Conservation (phyloP, 2,888 invertebrate genomes). For the Alentia gelatinosa region DNA sequence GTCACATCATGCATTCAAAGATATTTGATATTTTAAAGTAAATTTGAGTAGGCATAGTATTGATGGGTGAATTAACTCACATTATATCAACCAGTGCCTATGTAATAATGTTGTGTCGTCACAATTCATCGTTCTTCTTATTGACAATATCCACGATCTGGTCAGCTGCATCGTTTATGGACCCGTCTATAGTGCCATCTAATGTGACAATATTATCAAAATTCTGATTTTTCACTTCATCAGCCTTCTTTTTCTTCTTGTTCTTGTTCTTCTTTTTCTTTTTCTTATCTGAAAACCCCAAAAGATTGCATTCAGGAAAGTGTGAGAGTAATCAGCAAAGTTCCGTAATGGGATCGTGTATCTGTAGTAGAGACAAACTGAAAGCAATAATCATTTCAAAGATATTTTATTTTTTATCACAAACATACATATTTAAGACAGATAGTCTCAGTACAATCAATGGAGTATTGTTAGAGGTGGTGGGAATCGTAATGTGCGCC, state of each 20-base stretch:
- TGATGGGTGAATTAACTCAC: too few relatives aligned
- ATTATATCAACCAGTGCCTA: too few relatives aligned
- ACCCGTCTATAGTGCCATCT: not conserved
- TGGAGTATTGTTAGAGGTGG: too few relatives aligned
- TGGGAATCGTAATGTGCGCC: too few relatives aligned
- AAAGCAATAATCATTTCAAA: not conserved
- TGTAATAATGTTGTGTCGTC: too few relatives aligned
- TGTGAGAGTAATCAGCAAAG: too few relatives aligned
- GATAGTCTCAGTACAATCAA: not conserved
- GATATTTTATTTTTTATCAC: not conserved
- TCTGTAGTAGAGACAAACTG: not conserved
- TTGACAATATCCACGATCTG: not conserved
- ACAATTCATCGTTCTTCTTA: constrained; percentile 21
- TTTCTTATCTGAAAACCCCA: not conserved
- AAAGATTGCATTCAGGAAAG: too few relatives aligned
- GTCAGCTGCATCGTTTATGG: not conserved
- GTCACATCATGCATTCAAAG: too few relatives aligned
- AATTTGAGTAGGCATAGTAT: too few relatives aligned
- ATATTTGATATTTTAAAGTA: too few relatives aligned
- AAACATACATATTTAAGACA: not conserved
- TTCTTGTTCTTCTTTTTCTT: not conserved
- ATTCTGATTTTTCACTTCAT: not conserved
- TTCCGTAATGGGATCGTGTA: too few relatives aligned
- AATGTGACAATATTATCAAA: not conserved
- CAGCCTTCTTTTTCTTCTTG: not conserved